phyloP scores from a whole-genome alignment of 2,888 invertebrate species.

The Nemotelus nigrinus region DNA sequence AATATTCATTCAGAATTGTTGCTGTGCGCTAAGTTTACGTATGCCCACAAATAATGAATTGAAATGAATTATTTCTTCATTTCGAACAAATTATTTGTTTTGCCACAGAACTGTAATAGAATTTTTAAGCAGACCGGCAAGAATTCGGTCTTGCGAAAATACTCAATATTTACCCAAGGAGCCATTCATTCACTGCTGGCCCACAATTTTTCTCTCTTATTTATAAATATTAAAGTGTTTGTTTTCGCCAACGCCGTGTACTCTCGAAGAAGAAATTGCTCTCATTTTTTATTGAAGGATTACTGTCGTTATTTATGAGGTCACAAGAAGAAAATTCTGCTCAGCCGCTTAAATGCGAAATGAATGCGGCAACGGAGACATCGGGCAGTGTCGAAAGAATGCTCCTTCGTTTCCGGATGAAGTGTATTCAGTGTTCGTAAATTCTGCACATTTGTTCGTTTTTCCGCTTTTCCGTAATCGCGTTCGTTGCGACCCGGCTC shows the following conservation, averaged over 20 bases:
- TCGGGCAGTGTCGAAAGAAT: not conserved
- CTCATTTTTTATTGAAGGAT: constrained; percentile 44
- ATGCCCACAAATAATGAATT: not conserved
- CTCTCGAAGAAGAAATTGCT: constrained; percentile 34
- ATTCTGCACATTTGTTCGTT: constrained; percentile 10
- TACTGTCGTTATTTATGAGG: constrained; percentile 44
- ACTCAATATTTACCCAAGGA: not conserved
- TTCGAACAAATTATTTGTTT: constrained; percentile 8
- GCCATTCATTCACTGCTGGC: not conserved
- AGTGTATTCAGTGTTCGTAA: constrained; percentile 4
- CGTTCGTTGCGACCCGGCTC: constrained; percentile 2
- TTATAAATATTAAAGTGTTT: constrained; percentile 43
- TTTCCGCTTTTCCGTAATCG: constrained; percentile 11
- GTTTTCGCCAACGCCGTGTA: constrained; percentile 22
- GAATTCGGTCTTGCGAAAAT: constrained; percentile 11
- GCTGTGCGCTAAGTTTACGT: not conserved
- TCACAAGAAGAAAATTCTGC: constrained; percentile 39
- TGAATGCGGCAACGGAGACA: not conserved
- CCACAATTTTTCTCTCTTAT: constrained; percentile 22
- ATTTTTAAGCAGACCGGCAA: constrained; percentile 32
- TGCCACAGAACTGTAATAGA: constrained; percentile 25
- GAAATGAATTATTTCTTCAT: constrained; percentile 28
- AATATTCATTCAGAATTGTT: not conserved
- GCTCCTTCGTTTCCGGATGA: constrained; percentile 21
- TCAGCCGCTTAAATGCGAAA: constrained; percentile 20